Evolutionary conservation across 2,113 vertebrate genomes (phyloP).

Genomic region (Lanius collurio): DNA sequence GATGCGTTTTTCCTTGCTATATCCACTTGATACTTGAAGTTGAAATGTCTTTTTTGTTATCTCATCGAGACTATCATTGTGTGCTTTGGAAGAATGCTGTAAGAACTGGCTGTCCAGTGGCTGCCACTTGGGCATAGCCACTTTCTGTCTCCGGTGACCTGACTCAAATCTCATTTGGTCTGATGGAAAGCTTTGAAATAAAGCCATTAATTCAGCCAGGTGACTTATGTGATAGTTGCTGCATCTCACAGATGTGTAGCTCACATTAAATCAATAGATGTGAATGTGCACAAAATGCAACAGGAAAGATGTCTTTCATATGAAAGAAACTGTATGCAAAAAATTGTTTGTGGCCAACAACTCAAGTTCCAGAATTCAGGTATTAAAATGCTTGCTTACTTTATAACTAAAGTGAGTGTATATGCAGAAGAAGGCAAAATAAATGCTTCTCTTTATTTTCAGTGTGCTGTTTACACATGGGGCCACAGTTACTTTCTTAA

Average conservation of each 20-base stretch:
- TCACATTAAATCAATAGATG: rapidly evolving
- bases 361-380: not conserved
- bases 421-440: not conserved
- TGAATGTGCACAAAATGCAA: not conserved
- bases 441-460: not conserved
- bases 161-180: not conserved
- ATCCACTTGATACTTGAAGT: not conserved
- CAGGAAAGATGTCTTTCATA: not conserved
- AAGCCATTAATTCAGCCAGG: not conserved
- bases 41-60: not conserved
- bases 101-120: not conserved
- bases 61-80: not conserved
- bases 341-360: not conserved
- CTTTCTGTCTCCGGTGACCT: not conserved
- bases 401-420: not conserved
- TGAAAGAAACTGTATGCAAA: not conserved
- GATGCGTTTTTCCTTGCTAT: not conserved
- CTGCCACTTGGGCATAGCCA: not conserved
- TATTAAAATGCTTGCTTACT: not conserved
- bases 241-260: not conserved
- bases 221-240: not conserved
- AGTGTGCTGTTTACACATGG: not conserved
- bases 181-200: not conserved
- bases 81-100: not conserved
- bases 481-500: not conserved